A percentile compares a stretch with the other conserved stretches of the same genome.
Conservation (phyloP, 2,888 invertebrate genomes). For the Agrypnus murinus region DNA sequence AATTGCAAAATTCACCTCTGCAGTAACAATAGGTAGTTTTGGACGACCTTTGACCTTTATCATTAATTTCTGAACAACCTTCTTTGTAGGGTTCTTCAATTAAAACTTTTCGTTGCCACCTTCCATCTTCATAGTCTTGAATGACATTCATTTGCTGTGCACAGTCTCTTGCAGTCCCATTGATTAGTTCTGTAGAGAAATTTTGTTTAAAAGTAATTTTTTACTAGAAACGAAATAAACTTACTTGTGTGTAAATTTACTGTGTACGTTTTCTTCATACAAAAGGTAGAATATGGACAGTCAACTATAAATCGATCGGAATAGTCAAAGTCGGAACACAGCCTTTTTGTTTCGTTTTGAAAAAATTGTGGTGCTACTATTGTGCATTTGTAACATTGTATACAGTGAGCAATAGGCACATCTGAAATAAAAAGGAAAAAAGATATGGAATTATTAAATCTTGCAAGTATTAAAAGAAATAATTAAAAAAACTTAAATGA, state of each 20-base stretch:
- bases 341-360: constrained; percentile 77
- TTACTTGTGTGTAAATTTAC: constrained; percentile 79
- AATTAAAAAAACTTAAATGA: no score
- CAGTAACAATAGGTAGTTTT: constrained; percentile 85
- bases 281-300: constrained; percentile 89
- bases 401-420: constrained; percentile 63
- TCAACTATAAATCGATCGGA: constrained; percentile 81
- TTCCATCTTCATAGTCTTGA: constrained; percentile 76
- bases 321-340: constrained; percentile 86
- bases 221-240: constrained; percentile 5
- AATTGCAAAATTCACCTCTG: constrained; percentile 83
- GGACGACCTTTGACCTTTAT: constrained; percentile 77
- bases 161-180: constrained; percentile 80
- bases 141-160: constrained; percentile 82
- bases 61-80: constrained; percentile 79
- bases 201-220: no score
- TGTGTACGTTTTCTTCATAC: constrained; percentile 83
- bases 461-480: no score
- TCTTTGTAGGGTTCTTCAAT: constrained; percentile 82
- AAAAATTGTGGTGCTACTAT: constrained; percentile 76
- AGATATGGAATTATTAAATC: no score
- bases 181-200: constrained; percentile 75
- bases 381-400: constrained; percentile 85
- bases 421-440: constrained; percentile 34
- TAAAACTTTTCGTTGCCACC: constrained; percentile 79